Conservation (phyloP, 1,140 invertebrate species). For the Aplysia californica region DNA sequence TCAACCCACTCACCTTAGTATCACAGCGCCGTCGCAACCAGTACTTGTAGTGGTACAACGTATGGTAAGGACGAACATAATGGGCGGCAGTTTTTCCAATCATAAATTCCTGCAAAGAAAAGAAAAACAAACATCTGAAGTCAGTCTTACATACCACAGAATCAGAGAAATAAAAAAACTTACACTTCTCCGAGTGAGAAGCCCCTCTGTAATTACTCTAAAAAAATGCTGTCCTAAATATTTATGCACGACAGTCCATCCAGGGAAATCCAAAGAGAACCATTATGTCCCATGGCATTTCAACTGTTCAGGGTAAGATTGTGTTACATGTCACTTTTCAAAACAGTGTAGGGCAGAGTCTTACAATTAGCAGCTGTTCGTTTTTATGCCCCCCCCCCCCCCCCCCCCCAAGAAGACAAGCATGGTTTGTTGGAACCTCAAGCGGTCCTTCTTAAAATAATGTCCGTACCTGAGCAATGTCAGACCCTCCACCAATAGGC, state of each 20-base stretch:
- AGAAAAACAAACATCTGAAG: neutral
- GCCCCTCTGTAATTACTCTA: neutral
- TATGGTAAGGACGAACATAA: conserved; percentile 57
- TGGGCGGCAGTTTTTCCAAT: conserved; percentile 58
- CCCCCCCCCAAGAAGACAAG: neutral
- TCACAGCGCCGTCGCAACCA: conserved; percentile 57
- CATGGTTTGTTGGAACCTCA: neutral
- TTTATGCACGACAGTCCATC: neutral
- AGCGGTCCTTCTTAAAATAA: conserved; percentile 24
- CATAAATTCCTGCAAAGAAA: conserved; percentile 53
- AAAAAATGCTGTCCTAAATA: neutral
- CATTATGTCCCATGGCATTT: neutral
- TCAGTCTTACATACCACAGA: no score
- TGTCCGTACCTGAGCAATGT: conserved; percentile 1
- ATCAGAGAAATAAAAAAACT: no score
- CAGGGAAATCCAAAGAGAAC: neutral
- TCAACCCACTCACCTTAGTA: conserved; percentile 54
- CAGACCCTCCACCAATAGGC: conserved; percentile 8
- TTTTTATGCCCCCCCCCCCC: no score
- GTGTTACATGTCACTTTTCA: neutral
- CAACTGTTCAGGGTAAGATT: neutral
- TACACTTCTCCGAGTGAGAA: neutral
- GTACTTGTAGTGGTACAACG: conserved; percentile 62
- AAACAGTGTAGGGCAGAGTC: neutral
- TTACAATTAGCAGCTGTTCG: neutral